Percentiles rank a stretch among this genome's conserved stretches.
phyloP scores from a whole-genome alignment of 2,113 vertebrate species.

The Dascyllus trimaculatus region DNA sequence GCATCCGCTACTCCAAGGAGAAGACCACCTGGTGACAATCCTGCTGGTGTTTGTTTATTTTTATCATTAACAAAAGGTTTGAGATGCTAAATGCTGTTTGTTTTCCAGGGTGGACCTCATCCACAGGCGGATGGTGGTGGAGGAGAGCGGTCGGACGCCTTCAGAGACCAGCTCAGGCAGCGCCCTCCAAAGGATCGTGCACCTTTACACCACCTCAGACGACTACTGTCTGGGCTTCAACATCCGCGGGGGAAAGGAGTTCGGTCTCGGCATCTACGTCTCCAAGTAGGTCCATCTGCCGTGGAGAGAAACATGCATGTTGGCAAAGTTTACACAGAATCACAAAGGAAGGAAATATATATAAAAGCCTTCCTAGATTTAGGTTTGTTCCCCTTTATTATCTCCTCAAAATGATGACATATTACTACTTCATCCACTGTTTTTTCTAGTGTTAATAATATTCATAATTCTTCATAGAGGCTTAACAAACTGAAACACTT shows the following conservation, averaged over 20 bases:
- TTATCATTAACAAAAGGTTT: too few relatives aligned
- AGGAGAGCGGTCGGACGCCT: slow-evolving; percentile 85
- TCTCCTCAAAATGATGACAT: too few relatives aligned
- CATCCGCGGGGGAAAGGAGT: slow-evolving; percentile 94
- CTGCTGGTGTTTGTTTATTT: too few relatives aligned
- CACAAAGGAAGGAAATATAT: not conserved
- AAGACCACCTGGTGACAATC: slow-evolving; percentile 91
- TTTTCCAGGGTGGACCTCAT: slow-evolving; percentile 92
- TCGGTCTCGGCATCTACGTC: slow-evolving; percentile 95
- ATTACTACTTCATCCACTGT: too few relatives aligned
- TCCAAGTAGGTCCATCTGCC: slow-evolving; percentile 87
- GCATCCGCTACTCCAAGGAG: slow-evolving; percentile 96
- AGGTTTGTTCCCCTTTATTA: too few relatives aligned
- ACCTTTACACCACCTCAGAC: slow-evolving; percentile 94
- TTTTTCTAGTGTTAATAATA: too few relatives aligned
- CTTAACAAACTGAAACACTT: not conserved
- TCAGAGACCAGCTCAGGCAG: slow-evolving; percentile 87
- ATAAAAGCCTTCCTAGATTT: too few relatives aligned
- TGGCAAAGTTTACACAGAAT: not conserved
- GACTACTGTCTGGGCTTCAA: slow-evolving; percentile 97
- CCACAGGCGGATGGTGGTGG: slow-evolving; percentile 91
- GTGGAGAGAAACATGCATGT: not conserved
- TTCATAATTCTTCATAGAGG: too few relatives aligned
- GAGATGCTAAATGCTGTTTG: not conserved
- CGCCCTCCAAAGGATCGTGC: slow-evolving; percentile 87